Percentiles rank a stretch among this genome's conserved stretches.
phyloP scores from a whole-genome alignment of 2,888 invertebrate species.

The Phorcus lineatus region DNA sequence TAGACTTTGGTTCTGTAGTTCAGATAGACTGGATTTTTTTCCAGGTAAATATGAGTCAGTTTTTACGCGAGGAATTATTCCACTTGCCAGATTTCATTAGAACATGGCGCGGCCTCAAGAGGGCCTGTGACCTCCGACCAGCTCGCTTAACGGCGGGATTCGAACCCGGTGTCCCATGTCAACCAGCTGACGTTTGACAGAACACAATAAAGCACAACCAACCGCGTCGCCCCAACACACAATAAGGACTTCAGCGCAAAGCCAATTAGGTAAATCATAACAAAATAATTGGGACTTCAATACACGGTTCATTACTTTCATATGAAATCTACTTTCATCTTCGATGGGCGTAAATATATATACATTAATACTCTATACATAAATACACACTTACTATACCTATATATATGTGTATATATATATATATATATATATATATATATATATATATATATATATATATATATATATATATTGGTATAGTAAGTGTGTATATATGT shows the following conservation, averaged over 20 bases:
- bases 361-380: too few species aligned
- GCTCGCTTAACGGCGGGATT: not conserved
- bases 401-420: too few species aligned
- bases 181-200: not conserved
- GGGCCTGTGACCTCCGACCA: not conserved
- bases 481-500: too few species aligned
- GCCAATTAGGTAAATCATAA: conserved; percentile 8
- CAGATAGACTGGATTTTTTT: too few species aligned
- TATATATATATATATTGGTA: too few species aligned
- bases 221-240: not conserved
- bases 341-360: not conserved
- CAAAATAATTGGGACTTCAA: conserved; percentile 11
- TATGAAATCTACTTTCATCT: not conserved
- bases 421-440: too few species aligned
- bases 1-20: too few species aligned
- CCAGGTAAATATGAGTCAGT: too few species aligned
- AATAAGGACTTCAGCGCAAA: not conserved
- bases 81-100: too few species aligned
- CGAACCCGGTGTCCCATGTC: not conserved
- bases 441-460: too few species aligned
- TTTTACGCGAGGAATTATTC: too few species aligned
- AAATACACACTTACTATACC: too few species aligned
- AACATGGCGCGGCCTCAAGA: not conserved
- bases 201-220: not conserved
- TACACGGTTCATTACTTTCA: not conserved